phyloP scores from a whole-genome alignment of 2,888 invertebrate species.

The Drosophila paranaensis region DNA sequence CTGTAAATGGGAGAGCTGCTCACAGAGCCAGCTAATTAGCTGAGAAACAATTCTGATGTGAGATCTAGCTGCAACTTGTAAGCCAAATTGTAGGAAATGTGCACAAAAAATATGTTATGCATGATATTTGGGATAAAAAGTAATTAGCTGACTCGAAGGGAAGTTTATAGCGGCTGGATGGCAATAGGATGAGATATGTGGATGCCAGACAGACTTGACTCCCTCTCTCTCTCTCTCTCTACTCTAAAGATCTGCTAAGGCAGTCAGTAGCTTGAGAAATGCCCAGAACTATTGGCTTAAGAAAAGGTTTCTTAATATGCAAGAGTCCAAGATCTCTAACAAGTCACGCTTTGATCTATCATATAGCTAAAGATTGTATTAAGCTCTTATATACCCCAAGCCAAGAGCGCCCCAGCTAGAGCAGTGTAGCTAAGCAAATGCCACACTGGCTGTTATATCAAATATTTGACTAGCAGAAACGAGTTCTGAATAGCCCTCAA shows the following conservation, averaged over 20 bases:
- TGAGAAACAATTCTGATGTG: slow-evolving; percentile 24
- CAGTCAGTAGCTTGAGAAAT: too few relatives aligned
- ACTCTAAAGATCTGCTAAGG: too few relatives aligned
- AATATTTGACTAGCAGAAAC: slow-evolving; percentile 8
- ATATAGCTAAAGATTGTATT: neutral
- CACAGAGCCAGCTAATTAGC: slow-evolving; percentile 38
- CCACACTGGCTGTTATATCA: neutral
- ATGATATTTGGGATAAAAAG: slow-evolving; percentile 5
- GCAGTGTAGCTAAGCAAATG: neutral
- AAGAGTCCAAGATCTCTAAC: neutral
- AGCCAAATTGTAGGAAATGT: slow-evolving; percentile 2
- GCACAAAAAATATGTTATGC: neutral
- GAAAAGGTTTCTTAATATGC: too few relatives aligned
- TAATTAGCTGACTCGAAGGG: neutral
- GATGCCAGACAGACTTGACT: too few relatives aligned
- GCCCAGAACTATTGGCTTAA: too few relatives aligned
- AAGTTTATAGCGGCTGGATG: neutral
- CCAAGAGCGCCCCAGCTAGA: neutral
- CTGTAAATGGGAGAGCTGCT: slow-evolving; percentile 39
- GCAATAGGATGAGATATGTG: too few relatives aligned
- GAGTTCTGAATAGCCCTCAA: slow-evolving; percentile 6
- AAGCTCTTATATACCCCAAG: neutral
- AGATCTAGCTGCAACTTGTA: slow-evolving; percentile 1
- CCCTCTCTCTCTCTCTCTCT: too few relatives aligned
- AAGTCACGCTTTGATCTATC: neutral